Conservation (phyloP, 1,140 invertebrate genomes). For the Zaprionus gabonicus region DNA sequence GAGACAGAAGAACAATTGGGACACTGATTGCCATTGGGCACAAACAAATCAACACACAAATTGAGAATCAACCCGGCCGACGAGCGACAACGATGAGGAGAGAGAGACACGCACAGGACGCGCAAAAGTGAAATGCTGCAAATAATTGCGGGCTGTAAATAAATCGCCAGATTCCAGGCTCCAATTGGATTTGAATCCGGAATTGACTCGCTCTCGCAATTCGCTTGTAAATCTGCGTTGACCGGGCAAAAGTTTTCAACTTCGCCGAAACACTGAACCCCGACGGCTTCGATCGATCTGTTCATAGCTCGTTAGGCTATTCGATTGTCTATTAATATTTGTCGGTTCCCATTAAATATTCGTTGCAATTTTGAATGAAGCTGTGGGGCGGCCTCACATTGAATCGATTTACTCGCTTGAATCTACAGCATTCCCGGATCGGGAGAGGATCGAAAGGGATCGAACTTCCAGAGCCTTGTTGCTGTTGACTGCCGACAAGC, state of each 20-base stretch:
- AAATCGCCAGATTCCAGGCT: neutral
- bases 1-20: constrained; percentile 65
- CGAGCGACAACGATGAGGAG: neutral
- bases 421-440: neutral
- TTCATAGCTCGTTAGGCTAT: too few relatives aligned
- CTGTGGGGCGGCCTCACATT: neutral
- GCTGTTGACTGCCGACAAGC: neutral
- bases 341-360: neutral
- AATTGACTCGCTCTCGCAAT: neutral
- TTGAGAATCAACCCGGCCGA: constrained; percentile 52
- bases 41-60: constrained; percentile 72
- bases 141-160: constrained; percentile 72
- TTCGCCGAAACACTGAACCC: neutral
- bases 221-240: neutral
- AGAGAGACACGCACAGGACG: neutral
- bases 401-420: neutral
- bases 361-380: neutral
- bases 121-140: constrained; percentile 72
- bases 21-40: constrained; percentile 62
- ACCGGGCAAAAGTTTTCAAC: neutral
- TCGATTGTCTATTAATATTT: neutral
- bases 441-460: too few relatives aligned
- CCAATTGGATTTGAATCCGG: neutral
- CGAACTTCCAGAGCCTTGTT: neutral
- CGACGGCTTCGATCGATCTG: neutral